A percentile compares a stretch with the other conserved stretches of the same genome.
These are phyloP conservation scores for Plectrocnemia conspersa DNA, from an alignment of 1,140 invertebrate genomes.

Conservation along the genomic window DNA sequence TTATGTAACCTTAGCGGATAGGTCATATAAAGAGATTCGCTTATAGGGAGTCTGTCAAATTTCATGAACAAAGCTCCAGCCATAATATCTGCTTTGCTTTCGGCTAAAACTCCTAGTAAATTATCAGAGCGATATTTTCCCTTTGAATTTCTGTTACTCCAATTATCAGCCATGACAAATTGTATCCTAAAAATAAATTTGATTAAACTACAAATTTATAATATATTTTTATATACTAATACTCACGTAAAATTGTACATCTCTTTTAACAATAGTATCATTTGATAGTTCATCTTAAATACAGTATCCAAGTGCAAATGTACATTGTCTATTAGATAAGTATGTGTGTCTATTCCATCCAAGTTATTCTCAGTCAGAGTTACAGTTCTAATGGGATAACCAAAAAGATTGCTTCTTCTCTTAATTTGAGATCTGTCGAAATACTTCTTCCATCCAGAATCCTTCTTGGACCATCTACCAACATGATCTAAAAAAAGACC, in stretches of 20 bases:
- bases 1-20: conserved; percentile 31
- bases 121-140: conserved; percentile 32
- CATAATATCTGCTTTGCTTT: conserved; percentile 34
- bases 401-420: conserved; percentile 22
- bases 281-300: conserved; percentile 29
- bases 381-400: conserved; percentile 21
- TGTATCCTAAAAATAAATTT: conserved; percentile 23
- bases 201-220: background rate
- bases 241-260: conserved; percentile 34
- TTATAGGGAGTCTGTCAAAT: conserved; percentile 24
- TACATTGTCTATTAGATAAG: conserved; percentile 24
- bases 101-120: conserved; percentile 27
- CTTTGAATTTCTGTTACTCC: conserved; percentile 33
- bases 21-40: conserved; percentile 27
- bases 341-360: conserved; percentile 4
- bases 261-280: conserved; percentile 22
- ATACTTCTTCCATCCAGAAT: conserved; percentile 15
- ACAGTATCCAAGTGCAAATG: conserved; percentile 24
- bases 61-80: conserved; percentile 24
- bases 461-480: conserved; percentile 17
- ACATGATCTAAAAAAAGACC: conserved; percentile 13
- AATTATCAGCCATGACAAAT: conserved; percentile 30
- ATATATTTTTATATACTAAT: background rate
- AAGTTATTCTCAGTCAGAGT: conserved; percentile 18
- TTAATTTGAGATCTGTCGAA: conserved; percentile 11